Percentiles rank a stretch among this genome's conserved stretches.
phyloP scores from a whole-genome alignment of 2,888 invertebrate species.

The Crematogaster levior region DNA sequence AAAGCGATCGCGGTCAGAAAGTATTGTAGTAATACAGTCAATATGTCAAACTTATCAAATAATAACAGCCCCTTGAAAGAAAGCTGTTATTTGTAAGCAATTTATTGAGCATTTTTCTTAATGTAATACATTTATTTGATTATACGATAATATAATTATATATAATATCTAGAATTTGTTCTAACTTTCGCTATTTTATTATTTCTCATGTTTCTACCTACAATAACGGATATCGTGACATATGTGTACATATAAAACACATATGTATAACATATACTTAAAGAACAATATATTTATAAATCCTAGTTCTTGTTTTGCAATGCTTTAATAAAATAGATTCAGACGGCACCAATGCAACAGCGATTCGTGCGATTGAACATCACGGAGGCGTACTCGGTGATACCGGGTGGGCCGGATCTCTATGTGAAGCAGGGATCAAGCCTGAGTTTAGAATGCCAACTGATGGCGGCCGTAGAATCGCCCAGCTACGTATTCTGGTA shows the following conservation, averaged over 20 bases:
- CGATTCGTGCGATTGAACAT: slow-evolving; percentile 75
- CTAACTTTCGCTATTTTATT: not conserved
- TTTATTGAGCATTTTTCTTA: not conserved
- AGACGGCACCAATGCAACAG: slow-evolving; percentile 74
- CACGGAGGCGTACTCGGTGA: slow-evolving; percentile 90
- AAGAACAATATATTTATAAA: not conserved
- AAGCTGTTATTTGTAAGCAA: not conserved
- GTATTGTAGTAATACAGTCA: not conserved
- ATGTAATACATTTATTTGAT: not conserved
- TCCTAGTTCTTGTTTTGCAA: not conserved
- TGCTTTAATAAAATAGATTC: slow-evolving; percentile 62
- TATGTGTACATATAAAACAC: too few species aligned
- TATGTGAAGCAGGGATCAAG: slow-evolving; percentile 91
- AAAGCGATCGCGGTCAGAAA: slow-evolving; percentile 25
- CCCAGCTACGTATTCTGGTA: slow-evolving; percentile 93
- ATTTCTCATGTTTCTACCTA: too few species aligned
- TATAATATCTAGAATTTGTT: not conserved
- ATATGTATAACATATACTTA: not conserved
- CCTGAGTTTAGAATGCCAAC: slow-evolving; percentile 90
- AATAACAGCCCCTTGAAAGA: not conserved
- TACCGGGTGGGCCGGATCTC: slow-evolving; percentile 90
- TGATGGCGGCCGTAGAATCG: slow-evolving; percentile 89
- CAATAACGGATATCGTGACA: not conserved
- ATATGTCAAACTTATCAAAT: not conserved
- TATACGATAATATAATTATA: not conserved